Evolutionary conservation across 2,797 vertebrate genomes (phyloP), one percentile per base, ranked within the genome.

Genomic region (Odontamblyopus lacepedii): DNA sequence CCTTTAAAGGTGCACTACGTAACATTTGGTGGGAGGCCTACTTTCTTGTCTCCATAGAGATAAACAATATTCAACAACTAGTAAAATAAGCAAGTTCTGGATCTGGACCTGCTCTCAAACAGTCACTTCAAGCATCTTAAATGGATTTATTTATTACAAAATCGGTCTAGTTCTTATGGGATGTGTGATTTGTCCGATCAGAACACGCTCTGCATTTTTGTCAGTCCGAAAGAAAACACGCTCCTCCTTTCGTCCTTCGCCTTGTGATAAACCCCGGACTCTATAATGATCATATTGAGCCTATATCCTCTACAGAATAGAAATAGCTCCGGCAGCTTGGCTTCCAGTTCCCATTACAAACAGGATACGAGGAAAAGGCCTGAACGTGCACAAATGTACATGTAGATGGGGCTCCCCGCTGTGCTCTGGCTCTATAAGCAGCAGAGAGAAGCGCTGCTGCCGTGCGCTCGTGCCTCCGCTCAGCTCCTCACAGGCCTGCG

Each of bases 381-480:
- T 76, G 79, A 73, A 70, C 67, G 50, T 69, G 74, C 79, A 78
- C 32, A 80, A 79, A 85, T 66, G 66, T 56, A 26, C 72, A 81
- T 80, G 76, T 79, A 70, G 80, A 69, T 59, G 7, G 0, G n/a
- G 41, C 53, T 64, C 61, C 77, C 75, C 27, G 76, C 77, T 72
- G 80, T 76, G 86, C 67, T 5, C 26, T 4, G 35, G 15, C 2
- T 35, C 27, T 70, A 53, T 41, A 71, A 74, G 67, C 72, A 67
- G 70, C 35, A 55, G 76, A 85, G 81, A 79, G 76, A 81, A 71
- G 72, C 41, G 61, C 76, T 18, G 79, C 76, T 60, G 84, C 80
- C 74, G 71, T 48, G 76, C 75, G 74, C 72, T 71, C 60, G 80
- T 73, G 81, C 73, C 79, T 78, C 85, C 86, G 76, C 75, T 89